phyloP scores from a whole-genome alignment of 2,888 invertebrate species.

The Drosophila atripex region DNA sequence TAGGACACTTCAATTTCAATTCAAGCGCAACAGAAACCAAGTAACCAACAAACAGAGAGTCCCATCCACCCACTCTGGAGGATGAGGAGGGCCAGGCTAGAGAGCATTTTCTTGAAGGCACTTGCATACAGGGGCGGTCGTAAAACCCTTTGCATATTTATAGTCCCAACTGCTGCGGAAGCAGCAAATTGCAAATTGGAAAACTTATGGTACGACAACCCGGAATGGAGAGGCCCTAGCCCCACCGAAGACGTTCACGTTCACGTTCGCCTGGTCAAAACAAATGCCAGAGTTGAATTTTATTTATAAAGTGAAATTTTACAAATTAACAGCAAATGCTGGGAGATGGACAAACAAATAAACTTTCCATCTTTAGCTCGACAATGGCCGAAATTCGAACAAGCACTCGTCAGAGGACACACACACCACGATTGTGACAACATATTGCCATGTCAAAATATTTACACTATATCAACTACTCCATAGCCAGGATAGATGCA shows the following conservation, averaged over 20 bases:
- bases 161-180: slow-evolving; percentile 61
- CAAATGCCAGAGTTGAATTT: slow-evolving; percentile 35
- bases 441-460: slow-evolving; percentile 73
- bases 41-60: slow-evolving; percentile 30
- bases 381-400: slow-evolving; percentile 32
- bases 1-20: slow-evolving; percentile 33
- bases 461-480: slow-evolving; percentile 63
- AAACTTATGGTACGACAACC: slow-evolving; percentile 60
- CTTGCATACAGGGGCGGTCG: slow-evolving; percentile 36
- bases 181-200: slow-evolving; percentile 72
- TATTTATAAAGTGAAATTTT: slow-evolving; percentile 72
- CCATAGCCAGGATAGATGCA: slow-evolving; percentile 18
- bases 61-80: slow-evolving; percentile 10
- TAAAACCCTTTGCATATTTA: slow-evolving; percentile 66
- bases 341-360: slow-evolving; percentile 55
- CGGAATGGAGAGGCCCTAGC: background rate
- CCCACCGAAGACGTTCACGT: slow-evolving; percentile 9
- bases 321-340: slow-evolving; percentile 73
- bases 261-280: slow-evolving; percentile 35
- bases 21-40: slow-evolving; percentile 32
- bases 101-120: slow-evolving; percentile 26
- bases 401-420: slow-evolving; percentile 34
- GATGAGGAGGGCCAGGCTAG: background rate
- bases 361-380: slow-evolving; percentile 40
- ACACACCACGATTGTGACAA: slow-evolving; percentile 44